Base-by-base conservation (phyloP, 2,797 vertebrate species). In the Pipistrellus pipistrellus region DNA sequence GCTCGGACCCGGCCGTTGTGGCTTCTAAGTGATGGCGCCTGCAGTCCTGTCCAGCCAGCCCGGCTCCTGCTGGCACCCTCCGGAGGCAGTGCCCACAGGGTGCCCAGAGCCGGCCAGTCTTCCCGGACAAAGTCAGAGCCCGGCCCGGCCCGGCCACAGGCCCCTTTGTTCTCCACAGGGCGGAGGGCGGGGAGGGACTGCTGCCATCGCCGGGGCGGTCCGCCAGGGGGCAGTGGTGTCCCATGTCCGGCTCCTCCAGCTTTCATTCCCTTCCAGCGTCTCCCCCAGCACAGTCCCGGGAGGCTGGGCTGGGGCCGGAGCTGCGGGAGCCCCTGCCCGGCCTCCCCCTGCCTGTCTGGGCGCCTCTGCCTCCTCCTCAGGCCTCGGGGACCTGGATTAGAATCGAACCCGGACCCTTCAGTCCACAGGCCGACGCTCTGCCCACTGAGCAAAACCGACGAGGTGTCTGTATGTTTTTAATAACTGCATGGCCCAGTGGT, bases 151-250 rank as follows among this genome's bases (percentile, higher is more conserved):
- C 53, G 32, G 27, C 73, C 73, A 21, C 38, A 12, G 35, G 38
- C 14, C 41, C 68, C 90, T 94, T 76, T 87, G 89, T 92, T 64
- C 69, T 64, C n/a, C 0, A 77, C 53, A 64, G 1, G 3, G 3
- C 30, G 3, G 2, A 3, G 59, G 35, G 48, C 18, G 57, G 57
- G 55, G 15, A 18, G 3, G 2, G 18, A 25, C 35, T 6, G 17
- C 78, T 27, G 78, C 55, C 30, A 17, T 84, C 12, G 57, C 76
- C 2, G 6, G 6, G 6, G 2, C 13, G 0, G 0, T 32, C 90
- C 97, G 86, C 71, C 85, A 95, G 96, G 25, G 93, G 97, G 96
- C 88, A 51, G 32, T 68, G 38, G 85, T 38, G 38, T 11, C 71
- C 77, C 41, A 38, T 44, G 13, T 25, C 48, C n/a, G 46, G 46